Evolutionary conservation across 2,797 vertebrate genomes (phyloP).

Genomic region (Dicrostonyx torquatus): DNA sequence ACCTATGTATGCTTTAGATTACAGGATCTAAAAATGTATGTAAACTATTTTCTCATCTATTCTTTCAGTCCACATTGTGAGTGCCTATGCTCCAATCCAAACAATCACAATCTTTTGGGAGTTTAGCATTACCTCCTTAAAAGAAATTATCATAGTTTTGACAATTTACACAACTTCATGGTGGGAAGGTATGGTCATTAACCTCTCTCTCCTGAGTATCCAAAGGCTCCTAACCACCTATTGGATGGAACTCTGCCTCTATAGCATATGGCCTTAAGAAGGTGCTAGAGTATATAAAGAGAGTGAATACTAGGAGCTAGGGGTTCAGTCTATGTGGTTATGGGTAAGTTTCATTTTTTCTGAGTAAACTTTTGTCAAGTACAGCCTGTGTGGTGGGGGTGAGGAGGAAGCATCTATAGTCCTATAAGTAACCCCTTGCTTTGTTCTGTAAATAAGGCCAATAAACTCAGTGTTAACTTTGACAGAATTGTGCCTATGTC

Average conservation of each 20-base stretch:
- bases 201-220: background rate
- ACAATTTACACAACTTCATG: background rate
- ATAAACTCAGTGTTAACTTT: background rate
- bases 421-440: too few species aligned
- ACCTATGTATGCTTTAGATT: background rate
- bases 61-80: background rate
- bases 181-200: background rate
- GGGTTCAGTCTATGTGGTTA: background rate
- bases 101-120: background rate
- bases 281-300: background rate
- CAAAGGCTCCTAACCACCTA: background rate
- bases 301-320: too few species aligned
- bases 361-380: background rate
- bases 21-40: slow-evolving; percentile 21
- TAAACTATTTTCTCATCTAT: background rate
- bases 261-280: background rate
- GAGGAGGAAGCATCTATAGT: background rate
- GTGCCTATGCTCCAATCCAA: background rate
- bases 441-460: background rate
- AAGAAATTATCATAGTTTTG: background rate
- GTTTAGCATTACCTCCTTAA: background rate
- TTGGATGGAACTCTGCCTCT: background rate
- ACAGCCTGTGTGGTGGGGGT: background rate
- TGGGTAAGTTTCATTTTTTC: background rate
- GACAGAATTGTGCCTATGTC: background rate